These are phyloP conservation scores for Hippoglossus hippoglossus DNA, from an alignment of 2,797 vertebrate genomes.

Conservation along the genomic window DNA sequence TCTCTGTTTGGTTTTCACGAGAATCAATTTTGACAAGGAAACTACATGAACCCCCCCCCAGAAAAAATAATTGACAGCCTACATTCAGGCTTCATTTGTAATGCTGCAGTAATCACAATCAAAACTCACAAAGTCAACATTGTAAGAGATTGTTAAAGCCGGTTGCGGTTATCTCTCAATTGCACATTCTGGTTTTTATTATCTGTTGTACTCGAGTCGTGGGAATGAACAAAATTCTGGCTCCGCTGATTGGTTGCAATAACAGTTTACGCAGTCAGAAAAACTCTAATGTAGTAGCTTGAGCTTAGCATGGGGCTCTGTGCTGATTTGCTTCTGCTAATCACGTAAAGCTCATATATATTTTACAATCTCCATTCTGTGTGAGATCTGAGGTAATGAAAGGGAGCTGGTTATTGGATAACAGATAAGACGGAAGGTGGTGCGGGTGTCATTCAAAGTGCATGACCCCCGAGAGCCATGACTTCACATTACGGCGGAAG, in stretches of 20 bases:
- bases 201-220: conserved; percentile 45
- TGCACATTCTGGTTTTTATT: conserved; percentile 65
- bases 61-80: conserved; percentile 35
- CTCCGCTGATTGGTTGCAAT: conserved; percentile 58
- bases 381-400: conserved; percentile 54
- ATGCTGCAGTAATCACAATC: conserved; percentile 62
- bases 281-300: conserved; percentile 34
- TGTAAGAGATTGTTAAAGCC: conserved; percentile 52
- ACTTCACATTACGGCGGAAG: neutral
- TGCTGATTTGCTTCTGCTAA: conserved; percentile 60
- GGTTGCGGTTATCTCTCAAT: conserved; percentile 56
- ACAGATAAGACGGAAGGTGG: conserved; percentile 49
- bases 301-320: conserved; percentile 37
- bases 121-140: conserved; percentile 62
- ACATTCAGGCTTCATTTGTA: conserved; percentile 54
- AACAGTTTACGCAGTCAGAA: conserved; percentile 48
- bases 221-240: conserved; percentile 45
- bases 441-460: conserved; percentile 56
- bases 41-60: conserved; percentile 21
- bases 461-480: conserved; percentile 37
- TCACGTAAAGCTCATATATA: conserved; percentile 45
- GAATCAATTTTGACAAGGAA: conserved; percentile 44
- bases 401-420: conserved; percentile 54
- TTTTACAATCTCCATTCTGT: conserved; percentile 50
- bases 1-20: conserved; percentile 40